Evolutionary conservation across 2,113 vertebrate species (phyloP), one percentile per base, ranked within the genome.

Genomic region (Balaeniceps rex): DNA sequence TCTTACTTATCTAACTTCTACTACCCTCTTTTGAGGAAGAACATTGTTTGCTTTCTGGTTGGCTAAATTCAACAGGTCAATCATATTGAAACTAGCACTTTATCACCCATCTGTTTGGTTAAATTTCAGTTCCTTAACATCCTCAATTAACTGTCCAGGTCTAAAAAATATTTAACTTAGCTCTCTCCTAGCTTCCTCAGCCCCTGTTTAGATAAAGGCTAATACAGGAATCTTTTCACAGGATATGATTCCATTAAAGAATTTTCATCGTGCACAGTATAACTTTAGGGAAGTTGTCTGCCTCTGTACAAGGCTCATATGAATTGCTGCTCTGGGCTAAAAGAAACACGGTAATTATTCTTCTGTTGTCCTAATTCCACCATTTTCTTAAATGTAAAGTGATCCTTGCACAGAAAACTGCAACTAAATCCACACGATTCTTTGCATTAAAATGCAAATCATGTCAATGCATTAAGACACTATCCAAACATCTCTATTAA

Each of bases 21-120:
- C 88, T 60, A 64, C 88, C 95, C 87, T 77, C 90, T 79, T 83
- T 66, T 88, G 96, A 97, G 97, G 97, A 98, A 95, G 79, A 94
- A 66, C 7, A 0, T 28, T 97, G 77, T 98, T 96, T 98, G 93
- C 65, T 87, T 97, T 97, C 92, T 93, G 79, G 75, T 72, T 82
- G 94, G 83, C 61, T 98, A 94, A 92, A 83, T 96, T 85, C 88
- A 95, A 95, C 78, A 96, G 96, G 64, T 90, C 75, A 84, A 87
- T 78, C 71, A 60, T 61, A 96, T 61, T 94, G 96, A 97, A 95
- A 92, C 91, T 94, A 96, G 83, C 93, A 90, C 64, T 87, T 85
- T 95, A 93, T 97, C 94, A 97, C 92, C 96, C 97, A 96, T 97
- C 95, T 96, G 96, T 97, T 95, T 97, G 76, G 96, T 87, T 97